Percentiles rank a stretch among this genome's conserved stretches.
These are phyloP conservation scores for Caenorhabditis inopinata DNA, from an alignment of 1,140 invertebrate genomes.

Conservation along the genomic window DNA sequence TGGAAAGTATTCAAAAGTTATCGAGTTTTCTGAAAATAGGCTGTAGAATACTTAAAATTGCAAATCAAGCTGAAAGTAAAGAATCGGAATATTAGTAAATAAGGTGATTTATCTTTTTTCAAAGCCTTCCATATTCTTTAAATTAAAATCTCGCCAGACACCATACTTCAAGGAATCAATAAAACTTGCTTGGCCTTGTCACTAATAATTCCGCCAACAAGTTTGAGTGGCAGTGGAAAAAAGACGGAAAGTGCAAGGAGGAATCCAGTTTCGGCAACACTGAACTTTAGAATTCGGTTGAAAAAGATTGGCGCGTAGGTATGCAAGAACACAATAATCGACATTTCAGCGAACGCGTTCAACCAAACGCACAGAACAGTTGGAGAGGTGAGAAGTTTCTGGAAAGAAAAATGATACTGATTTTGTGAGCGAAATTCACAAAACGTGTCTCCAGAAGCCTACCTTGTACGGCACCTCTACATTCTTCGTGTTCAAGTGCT, in stretches of 20 bases:
- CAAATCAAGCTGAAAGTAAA: no score
- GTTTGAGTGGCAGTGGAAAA: slow-evolving; percentile 23
- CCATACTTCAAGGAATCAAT: background rate
- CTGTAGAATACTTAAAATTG: no score
- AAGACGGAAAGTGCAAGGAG: slow-evolving; percentile 16
- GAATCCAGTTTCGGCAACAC: slow-evolving; percentile 18
- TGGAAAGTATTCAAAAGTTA: no score
- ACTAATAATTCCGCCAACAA: slow-evolving; percentile 29
- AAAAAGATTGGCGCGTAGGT: slow-evolving; percentile 39
- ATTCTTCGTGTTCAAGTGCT: slow-evolving; percentile 33
- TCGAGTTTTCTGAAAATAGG: no score
- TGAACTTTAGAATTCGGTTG: slow-evolving; percentile 17
- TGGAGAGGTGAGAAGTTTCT: slow-evolving; percentile 34
- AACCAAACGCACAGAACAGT: slow-evolving; percentile 37
- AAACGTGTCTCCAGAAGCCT: background rate
- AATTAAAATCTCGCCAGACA: no score
- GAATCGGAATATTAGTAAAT: no score
- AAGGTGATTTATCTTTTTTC: no score
- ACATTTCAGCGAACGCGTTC: slow-evolving; percentile 34
- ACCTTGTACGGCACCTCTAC: slow-evolving; percentile 17
- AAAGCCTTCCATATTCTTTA: no score
- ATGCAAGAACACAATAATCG: slow-evolving; percentile 18
- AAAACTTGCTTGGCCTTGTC: slow-evolving; percentile 33
- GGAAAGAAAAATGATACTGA: background rate
- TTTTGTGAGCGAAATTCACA: no score